Evolutionary conservation across 1,140 invertebrate genomes (phyloP), one percentile per base, ranked within the genome.

Genomic region (Heliothis virescens): DNA sequence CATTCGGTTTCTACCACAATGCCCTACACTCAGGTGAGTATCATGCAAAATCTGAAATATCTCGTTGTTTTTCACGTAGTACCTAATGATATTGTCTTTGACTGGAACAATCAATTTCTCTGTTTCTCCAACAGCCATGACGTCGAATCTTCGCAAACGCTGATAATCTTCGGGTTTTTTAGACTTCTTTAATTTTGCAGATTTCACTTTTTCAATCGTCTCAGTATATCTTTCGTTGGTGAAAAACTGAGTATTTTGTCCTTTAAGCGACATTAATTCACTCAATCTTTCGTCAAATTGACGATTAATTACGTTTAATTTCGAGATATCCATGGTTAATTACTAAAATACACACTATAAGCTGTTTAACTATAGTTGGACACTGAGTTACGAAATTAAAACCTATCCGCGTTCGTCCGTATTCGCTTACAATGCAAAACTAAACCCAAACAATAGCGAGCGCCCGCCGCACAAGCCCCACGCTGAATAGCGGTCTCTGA

Each of bases 151-250:
- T 55, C 71, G 57, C 79, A 79, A 74, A 63, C 79, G 79, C 48
- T 79, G 79, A 79, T 79, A 73, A 74, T 79, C 69, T 74, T 73
- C 79, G 15, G 79, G 69, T 73, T 74, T 79, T 55, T 79, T 79
- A 21, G 57, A 55, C 60, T 16, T 53, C 41, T 53, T 65, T 41
- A 47, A 53, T 21, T 79, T 73, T 4, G 26, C 48, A 55, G 18
- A 73, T 73, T 79, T 79, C 2, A 79, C 79, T 41, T 79, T 79
- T 79, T 73, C 57, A 55, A 79, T 73, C 69, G 73, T 73, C 60
- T 79, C 47, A 21, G 47, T 18, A 79, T 79, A 79, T 13, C 18
- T 74, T 53, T 62, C 26, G 59, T 53, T 73, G 1, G 69, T 79
- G 69, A 73, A 79, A 79, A 79, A 67, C 48, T 79, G 79, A 53